Evolutionary conservation across 2,888 invertebrate genomes (phyloP), one percentile per base, ranked within the genome.

Genomic region (Belgica antarctica): DNA sequence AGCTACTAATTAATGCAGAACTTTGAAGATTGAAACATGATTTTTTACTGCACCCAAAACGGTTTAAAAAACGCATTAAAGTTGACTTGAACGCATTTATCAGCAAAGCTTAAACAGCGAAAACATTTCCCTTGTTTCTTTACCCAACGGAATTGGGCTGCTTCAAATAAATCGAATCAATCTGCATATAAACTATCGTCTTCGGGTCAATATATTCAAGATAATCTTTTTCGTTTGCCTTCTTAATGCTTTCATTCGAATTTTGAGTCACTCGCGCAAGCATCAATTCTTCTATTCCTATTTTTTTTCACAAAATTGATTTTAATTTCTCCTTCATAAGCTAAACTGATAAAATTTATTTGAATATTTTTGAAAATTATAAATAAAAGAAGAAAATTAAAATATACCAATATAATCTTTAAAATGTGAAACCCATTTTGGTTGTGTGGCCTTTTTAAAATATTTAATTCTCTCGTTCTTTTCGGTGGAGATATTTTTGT

Each of bases 341-440:
- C 36, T 17, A 17, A 63, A 63, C 63, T 63, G 63, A 63, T 63
- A 63, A 63, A 63, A 63, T 41, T 41, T 41, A 63, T 63, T 63
- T 63, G 63, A 63, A 63, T 63, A 63, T 28, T 63, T n/a, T 63
- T 63, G 19, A 36, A 34, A 61, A 52, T 22, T 22, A 22, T 22
- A 52, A 52, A 17, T 7, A 28, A 24, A 61, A 2, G 24, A 36
- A 12, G 19, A 24, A 62, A 63, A 63, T 63, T 22, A 52, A 52
- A 52, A 52, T 52, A 22, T 7, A 52, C 52, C 52, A 5, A 52
- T 52, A 52, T 22, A 52, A 15, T 7, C 19, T 17, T 22, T 22
- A 52, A 52, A 52, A 19, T 12, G 17, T n/a, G 34, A 62, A 62
- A 62, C 8, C 19, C 62, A 62, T 28, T 31, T 62, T 19, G n/a